Evolutionary conservation across 2,888 invertebrate species (phyloP), one percentile per base, ranked within the genome.

Genomic region (Chesias legatella): DNA sequence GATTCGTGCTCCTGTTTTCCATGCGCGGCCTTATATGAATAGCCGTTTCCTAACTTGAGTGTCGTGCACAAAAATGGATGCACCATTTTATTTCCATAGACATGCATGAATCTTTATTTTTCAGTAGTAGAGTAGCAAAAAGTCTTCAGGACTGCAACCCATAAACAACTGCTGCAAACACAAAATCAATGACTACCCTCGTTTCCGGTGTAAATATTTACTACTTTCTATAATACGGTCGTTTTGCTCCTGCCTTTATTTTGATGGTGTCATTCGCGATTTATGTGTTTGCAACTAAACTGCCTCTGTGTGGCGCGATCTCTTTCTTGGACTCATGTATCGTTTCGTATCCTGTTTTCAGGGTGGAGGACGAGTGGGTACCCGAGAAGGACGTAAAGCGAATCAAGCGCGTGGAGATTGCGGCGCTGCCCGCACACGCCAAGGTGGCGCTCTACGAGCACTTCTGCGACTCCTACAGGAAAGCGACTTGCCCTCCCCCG

Each of bases 331-430:
- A 35, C 42, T 67, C 43, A 60, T 28, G 1, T 7, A 0, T 0
- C 1, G 0, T 3, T 47, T 51, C 54, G 7, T 31, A 26, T 17
- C n/a, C n/a, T n/a, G n/a, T 36, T 86, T 86, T 7, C 88, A 96
- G 96, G 67, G 82, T 95, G 74, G 93, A 94, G 10, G 96, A 97
- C 79, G 94, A 95, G 71, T 97, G 97, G 97, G 90, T 96, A 53
- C 88, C 92, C 0, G 95, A 94, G 76, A 90, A 91, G 71, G 91
- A 92, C 47, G 91, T 91, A 70, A 89, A 88, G 60, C 88, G 90
- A 36, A 89, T 90, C 49, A 93, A 92, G 78, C 80, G 88, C 24
- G 89, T 93, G 26, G 86, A 90, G 64, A 90, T 92, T 39, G 79
- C 89, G 2, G 60, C 74, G 36, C 73, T 91, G 50, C 76, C 90